Evolutionary conservation across 2,797 vertebrate species (phyloP), one percentile per base, ranked within the genome.

Genomic region (Chelon labrosus): DNA sequence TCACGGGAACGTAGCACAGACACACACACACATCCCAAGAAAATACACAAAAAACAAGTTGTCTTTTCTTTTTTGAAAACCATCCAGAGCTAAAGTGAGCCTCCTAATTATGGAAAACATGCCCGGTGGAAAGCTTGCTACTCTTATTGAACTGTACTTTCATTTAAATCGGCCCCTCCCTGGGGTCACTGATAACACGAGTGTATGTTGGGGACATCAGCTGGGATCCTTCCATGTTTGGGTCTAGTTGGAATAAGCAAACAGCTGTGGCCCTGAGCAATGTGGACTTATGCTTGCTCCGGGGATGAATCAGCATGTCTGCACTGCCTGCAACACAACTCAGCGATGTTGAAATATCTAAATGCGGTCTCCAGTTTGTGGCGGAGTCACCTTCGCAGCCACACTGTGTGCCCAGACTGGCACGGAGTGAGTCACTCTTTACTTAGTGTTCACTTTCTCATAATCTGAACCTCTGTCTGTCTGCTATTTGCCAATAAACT

Each of bases 391-490:
- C 47, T 55, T 20, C 22, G 20, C 46, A 58, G 38, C 71, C 38
- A 59, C 70, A 20, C n/a, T 22, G 49, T 44, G 68, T 47, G 61
- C 42, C 59, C 70, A 64, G 78, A 61, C 80, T 57, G 58, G 49
- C 55, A 58, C 10, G 5, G 9, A 19, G 46, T 85, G 78, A 88
- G 50, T 88, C 87, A 87, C 56, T 58, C 52, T 10, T n/a, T 50
- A 50, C 70, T 66, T 50, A 87, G 53, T 58, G 46, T 9, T n/a
- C 47, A 50, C 70, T 66, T 50, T 58, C 64, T 10, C 25, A 47
- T 54, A 31, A 50, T 13, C 14, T 13, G 25, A 69, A 14, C 37
- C 13, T 35, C 46, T 11, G 19, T 50, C 53, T 62, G 51, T 47
- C 64, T 71, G 7, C 19, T 7, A 5, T 41, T 49, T 44, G 31